These are phyloP conservation scores for Phoronis australis DNA, from an alignment of 2,888 invertebrate species.

Conservation along the genomic window DNA sequence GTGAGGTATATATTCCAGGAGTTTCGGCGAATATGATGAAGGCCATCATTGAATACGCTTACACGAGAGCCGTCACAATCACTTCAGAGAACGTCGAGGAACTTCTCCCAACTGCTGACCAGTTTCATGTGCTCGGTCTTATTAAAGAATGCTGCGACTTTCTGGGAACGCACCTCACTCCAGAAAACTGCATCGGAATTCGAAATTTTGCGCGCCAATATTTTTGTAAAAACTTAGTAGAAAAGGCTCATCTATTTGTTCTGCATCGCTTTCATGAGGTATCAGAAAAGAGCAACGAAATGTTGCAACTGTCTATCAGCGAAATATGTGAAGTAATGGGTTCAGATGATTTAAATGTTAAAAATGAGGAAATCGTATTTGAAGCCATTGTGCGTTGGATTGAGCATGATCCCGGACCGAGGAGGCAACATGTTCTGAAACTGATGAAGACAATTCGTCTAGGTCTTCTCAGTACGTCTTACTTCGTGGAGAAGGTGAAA, in stretches of 20 bases:
- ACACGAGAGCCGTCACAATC: constrained; percentile 72
- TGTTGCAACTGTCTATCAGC: constrained; percentile 56
- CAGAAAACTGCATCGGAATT: constrained; percentile 78
- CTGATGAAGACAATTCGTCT: constrained; percentile 43
- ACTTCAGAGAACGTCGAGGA: constrained; percentile 71
- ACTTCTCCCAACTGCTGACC: constrained; percentile 75
- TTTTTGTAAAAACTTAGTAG: constrained; percentile 68
- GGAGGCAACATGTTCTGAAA: constrained; percentile 71
- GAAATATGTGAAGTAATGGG: constrained; percentile 30
- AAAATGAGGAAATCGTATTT: constrained; percentile 47
- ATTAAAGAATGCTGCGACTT: constrained; percentile 75
- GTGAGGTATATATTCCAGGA: constrained; percentile 68
- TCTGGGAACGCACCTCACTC: constrained; percentile 64
- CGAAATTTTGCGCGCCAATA: constrained; percentile 75
- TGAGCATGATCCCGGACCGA: constrained; percentile 66
- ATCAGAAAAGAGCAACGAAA: constrained; percentile 33
- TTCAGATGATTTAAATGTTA: constrained; percentile 48
- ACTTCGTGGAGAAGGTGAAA: constrained; percentile 75
- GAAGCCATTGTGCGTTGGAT: constrained; percentile 71
- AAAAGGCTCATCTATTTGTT: constrained; percentile 65
- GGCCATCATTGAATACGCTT: constrained; percentile 76
- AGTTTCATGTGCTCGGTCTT: constrained; percentile 77
- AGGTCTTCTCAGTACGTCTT: constrained; percentile 74
- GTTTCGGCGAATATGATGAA: constrained; percentile 73
- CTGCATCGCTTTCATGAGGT: constrained; percentile 55